Conservation (phyloP, 1,140 invertebrate genomes). For the Aphelenchoides besseyi region DNA sequence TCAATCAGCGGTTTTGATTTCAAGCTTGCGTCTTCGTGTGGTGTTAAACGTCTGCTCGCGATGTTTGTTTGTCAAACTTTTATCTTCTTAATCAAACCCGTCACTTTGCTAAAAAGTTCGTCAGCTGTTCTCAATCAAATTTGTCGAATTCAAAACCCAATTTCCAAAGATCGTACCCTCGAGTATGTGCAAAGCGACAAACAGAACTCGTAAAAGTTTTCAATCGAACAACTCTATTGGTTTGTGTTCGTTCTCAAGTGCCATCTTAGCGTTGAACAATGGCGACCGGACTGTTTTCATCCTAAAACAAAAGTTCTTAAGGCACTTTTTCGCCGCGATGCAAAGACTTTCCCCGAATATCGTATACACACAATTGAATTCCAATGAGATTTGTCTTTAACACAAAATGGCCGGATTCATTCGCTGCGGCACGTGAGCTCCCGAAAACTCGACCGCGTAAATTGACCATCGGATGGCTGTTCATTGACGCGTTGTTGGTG, state of each 20-base stretch:
- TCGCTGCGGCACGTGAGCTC: neutral
- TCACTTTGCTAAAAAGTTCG: neutral
- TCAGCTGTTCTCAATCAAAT: neutral
- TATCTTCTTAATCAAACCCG: neutral
- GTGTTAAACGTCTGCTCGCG: neutral
- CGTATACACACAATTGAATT: neutral
- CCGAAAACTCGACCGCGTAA: neutral
- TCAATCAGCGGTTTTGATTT: neutral
- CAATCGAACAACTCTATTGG: neutral
- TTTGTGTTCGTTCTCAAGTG: neutral
- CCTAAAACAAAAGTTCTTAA: neutral
- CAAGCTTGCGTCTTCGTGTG: neutral
- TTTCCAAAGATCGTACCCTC: neutral
- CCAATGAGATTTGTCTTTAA: neutral
- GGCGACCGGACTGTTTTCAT: neutral
- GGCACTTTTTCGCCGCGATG: neutral
- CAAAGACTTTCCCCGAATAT: neutral
- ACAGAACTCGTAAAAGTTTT: neutral
- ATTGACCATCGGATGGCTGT: neutral
- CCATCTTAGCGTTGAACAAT: too few relatives aligned
- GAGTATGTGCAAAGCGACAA: neutral
- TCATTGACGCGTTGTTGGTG: too few relatives aligned
- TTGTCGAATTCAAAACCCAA: neutral
- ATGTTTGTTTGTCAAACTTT: neutral
- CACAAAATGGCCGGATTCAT: conserved; percentile 1